Base-by-base conservation (phyloP, 2,888 invertebrate species). In the Oscheius sp. region DNA sequence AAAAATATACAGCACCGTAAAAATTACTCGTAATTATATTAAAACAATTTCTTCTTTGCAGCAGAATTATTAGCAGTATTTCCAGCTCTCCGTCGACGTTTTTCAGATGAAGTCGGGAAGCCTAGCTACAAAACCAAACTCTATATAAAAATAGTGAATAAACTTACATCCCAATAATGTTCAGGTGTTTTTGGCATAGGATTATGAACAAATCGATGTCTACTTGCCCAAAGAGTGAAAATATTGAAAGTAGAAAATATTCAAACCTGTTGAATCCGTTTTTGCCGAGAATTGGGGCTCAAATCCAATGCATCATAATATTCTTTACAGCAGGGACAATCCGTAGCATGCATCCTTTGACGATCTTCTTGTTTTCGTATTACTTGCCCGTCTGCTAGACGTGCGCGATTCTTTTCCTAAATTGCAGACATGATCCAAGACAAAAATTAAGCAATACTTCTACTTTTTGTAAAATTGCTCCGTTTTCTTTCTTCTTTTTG, bases 221-320 rank as follows among this genome's bases (percentile, higher is more conserved):
- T 72, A n/a, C 73, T 72, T 35, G 84, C 76, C 76, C 78, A 55
- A 46, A 76, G n/a, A 35, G 3, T 6, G 35, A 9, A 3, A 35
- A 9, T 35, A 9, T 35, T 35, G 5, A 35, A 9, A 35, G 9
- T 35, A 35, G 9, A 35, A 35, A 35, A 23, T 52, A 46, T 41
- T 9, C 46, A n/a, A 16, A 85, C 84, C 76, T 79, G 70, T 45
- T 85, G 69, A 41, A 85, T 78, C 46, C 83, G 70, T 18, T 80
- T 72, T 43, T 73, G 64, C 52, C 78, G 78, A 21, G 76, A 80
- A 7, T 77, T 71, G 18, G 74, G 76, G 13, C 69, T 72, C 64
- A 84, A 77, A 9, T 72, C 78, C 41, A 84, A 68, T 21, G 75
- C 66, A 41, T 86, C 84, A 73, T 84, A 86, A 76, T 84, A 82